These are phyloP conservation scores for Brenthis hecate DNA, from an alignment of 2,888 invertebrate genomes.

Conservation along the genomic window DNA sequence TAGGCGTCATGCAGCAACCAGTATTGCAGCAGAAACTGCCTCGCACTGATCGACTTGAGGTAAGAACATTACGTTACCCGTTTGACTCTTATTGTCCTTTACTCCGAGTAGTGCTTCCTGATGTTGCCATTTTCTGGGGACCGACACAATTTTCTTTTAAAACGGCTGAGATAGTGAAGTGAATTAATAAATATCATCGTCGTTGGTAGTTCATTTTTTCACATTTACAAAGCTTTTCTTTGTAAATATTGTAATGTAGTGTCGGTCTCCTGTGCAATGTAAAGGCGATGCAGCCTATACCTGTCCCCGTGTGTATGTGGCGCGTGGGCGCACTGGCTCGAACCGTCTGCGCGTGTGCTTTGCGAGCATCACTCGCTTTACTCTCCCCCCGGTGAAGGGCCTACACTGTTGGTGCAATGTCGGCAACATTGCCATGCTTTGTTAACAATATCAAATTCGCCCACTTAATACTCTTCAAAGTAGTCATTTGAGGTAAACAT, in stretches of 20 bases:
- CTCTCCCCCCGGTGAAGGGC: constrained; percentile 62
- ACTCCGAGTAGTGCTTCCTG: constrained; percentile 65
- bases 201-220: constrained; percentile 2
- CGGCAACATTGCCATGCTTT: constrained; percentile 34
- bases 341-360: constrained; percentile 68
- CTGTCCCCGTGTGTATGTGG: constrained; percentile 65
- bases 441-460: constrained; percentile 12
- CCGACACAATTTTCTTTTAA: constrained; percentile 50
- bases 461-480: constrained; percentile 12
- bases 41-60: constrained; percentile 97
- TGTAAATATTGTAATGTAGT: constrained; percentile 19
- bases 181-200: background rate
- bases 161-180: background rate
- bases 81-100: constrained; percentile 50
- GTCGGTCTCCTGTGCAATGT: constrained; percentile 65
- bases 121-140: constrained; percentile 65
- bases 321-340: constrained; percentile 60
- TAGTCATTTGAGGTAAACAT: constrained; percentile 21
- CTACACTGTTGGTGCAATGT: constrained; percentile 65
- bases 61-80: constrained; percentile 78
- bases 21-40: constrained; percentile 96
- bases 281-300: constrained; percentile 58
- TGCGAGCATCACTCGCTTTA: constrained; percentile 78
- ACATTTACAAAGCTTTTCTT: constrained; percentile 16
- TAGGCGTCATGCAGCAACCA: constrained; percentile 93